phyloP scores from a whole-genome alignment of 2,797 vertebrate genomes.

The Amniataba percoides region DNA sequence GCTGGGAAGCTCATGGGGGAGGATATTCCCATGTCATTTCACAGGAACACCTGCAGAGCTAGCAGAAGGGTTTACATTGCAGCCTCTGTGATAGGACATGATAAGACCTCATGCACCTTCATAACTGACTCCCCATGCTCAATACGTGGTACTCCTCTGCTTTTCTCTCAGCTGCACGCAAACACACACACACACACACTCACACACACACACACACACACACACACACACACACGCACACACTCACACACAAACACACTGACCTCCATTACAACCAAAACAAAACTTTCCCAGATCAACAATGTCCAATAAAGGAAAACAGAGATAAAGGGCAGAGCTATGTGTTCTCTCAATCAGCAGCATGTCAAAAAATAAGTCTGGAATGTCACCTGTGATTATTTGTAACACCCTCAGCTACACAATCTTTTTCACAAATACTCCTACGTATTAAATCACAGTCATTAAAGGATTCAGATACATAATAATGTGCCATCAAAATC shows the following conservation, averaged over 20 bases:
- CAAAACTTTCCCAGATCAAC: slow-evolving; percentile 83
- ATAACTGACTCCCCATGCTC: slow-evolving; percentile 57
- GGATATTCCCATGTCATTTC: slow-evolving; percentile 81
- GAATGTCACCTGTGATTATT: slow-evolving; percentile 61
- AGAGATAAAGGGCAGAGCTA: slow-evolving; percentile 76
- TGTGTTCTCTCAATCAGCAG: slow-evolving; percentile 69
- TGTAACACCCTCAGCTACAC: slow-evolving; percentile 30
- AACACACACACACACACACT: slow-evolving; percentile 37
- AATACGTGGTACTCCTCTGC: slow-evolving; percentile 59
- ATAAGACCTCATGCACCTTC: slow-evolving; percentile 68
- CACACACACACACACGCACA: slow-evolving; percentile 31
- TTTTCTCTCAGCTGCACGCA: slow-evolving; percentile 51
- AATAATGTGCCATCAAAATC: slow-evolving; percentile 31
- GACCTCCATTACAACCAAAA: slow-evolving; percentile 84
- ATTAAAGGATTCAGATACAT: slow-evolving; percentile 38
- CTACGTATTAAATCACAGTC: slow-evolving; percentile 47
- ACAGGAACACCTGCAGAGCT: slow-evolving; percentile 81
- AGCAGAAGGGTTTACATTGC: slow-evolving; percentile 66
- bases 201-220: slow-evolving; percentile 37
- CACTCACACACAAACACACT: slow-evolving; percentile 43
- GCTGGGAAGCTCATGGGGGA: slow-evolving; percentile 79
- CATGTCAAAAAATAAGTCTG: slow-evolving; percentile 64
- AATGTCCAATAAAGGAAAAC: slow-evolving; percentile 73
- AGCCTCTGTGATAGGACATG: slow-evolving; percentile 64
- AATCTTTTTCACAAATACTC: slow-evolving; percentile 24